Percentiles rank a stretch among this genome's conserved stretches.
Evolutionary conservation across 2,797 vertebrate species (phyloP).

Genomic region (Eulemur coronatus): DNA sequence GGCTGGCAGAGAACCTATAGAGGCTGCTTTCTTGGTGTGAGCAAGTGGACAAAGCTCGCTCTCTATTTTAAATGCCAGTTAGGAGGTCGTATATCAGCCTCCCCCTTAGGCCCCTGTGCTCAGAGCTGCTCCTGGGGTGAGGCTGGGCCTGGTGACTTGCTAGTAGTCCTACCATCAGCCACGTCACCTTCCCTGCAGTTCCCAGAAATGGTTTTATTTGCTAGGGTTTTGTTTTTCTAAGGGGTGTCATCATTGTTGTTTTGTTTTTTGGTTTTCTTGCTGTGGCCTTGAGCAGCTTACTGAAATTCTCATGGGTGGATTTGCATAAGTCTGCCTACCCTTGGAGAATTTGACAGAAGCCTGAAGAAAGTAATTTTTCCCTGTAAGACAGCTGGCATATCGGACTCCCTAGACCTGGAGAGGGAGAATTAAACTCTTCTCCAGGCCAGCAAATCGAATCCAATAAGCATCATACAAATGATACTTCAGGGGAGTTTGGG

Average conservation of each 20-base stretch:
- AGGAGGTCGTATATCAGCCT: accelerated
- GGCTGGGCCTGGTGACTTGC: background rate
- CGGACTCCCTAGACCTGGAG: background rate
- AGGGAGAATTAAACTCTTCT: background rate
- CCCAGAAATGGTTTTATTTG: background rate
- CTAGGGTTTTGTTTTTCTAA: background rate
- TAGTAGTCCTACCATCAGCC: background rate
- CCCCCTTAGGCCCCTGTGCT: background rate
- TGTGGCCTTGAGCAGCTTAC: slow-evolving; percentile 16
- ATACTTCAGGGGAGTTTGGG: background rate
- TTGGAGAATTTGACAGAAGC: background rate
- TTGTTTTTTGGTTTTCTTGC: background rate
- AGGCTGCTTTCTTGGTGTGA: background rate
- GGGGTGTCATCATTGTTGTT: background rate
- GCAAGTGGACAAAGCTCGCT: background rate
- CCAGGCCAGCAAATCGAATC: background rate
- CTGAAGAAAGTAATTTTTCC: background rate
- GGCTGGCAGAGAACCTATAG: background rate
- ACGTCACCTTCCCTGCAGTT: background rate
- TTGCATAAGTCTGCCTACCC: background rate
- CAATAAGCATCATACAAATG: background rate
- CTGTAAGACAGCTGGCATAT: background rate
- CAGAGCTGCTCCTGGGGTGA: background rate
- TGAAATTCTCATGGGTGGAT: background rate
- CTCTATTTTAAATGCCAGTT: background rate